phyloP scores from a whole-genome alignment of 1,140 invertebrate species.

The Asobara japonica region DNA sequence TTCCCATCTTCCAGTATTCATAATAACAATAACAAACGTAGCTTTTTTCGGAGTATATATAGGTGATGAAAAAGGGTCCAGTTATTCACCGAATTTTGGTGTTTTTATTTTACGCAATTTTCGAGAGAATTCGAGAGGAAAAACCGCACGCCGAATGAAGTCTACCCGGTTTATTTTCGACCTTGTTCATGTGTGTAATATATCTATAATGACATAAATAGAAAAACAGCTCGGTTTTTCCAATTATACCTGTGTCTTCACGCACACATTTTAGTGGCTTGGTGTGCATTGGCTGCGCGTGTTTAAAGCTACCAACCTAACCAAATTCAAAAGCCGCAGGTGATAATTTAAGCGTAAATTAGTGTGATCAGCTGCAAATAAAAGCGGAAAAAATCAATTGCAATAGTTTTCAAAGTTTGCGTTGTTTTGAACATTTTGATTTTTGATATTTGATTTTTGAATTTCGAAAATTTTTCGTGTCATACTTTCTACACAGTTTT shows the following conservation, averaged over 20 bases:
- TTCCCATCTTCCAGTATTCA: slow-evolving; percentile 36
- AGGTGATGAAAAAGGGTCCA: neutral
- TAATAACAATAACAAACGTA: neutral
- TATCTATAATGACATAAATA: neutral
- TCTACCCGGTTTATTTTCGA: neutral
- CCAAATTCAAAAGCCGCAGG: neutral
- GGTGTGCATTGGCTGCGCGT: neutral
- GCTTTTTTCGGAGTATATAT: neutral
- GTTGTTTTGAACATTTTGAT: no score
- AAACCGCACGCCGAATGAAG: neutral
- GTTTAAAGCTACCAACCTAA: neutral
- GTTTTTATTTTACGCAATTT: neutral
- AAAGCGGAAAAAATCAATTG: no score
- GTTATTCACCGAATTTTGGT: neutral
- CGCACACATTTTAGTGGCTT: neutral
- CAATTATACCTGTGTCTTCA: neutral
- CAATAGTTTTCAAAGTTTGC: no score
- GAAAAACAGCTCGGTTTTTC: neutral
- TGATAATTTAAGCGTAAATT: no score
- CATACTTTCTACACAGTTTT: no score
- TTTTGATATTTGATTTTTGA: no score
- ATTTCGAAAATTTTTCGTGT: no score
- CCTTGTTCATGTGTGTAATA: neutral
- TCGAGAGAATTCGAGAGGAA: neutral
- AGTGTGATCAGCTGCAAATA: no score